Conservation (phyloP, 2,888 invertebrate species). For the Carpatolechia fugitivella region DNA sequence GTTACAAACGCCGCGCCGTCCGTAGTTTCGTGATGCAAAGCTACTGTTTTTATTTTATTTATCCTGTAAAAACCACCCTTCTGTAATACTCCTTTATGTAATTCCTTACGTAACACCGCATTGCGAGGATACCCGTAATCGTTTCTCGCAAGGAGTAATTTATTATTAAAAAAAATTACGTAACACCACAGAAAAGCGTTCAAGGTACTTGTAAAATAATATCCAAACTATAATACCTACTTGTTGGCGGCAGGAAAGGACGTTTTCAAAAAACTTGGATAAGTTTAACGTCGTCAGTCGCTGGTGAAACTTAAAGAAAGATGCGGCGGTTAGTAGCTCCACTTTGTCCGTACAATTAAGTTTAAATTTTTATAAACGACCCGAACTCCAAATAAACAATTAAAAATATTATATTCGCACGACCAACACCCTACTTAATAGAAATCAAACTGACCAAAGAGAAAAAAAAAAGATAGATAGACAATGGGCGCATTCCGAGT, state of each 20-base stretch:
- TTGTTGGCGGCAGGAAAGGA: not conserved
- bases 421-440: not conserved
- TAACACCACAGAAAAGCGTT: constrained; percentile 27
- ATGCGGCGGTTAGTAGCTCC: not conserved
- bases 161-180: constrained; percentile 32
- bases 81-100: constrained; percentile 48
- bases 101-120: constrained; percentile 66
- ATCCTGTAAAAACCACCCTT: constrained; percentile 32
- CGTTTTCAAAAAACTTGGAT: not conserved
- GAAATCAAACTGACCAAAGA: constrained; percentile 4
- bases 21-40: too few species aligned
- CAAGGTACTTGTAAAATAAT: constrained; percentile 21
- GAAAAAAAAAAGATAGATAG: too few species aligned
- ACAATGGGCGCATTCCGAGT: too few species aligned
- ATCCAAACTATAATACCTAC: not conserved
- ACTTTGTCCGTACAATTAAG: not conserved
- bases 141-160: constrained; percentile 20
- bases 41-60: not conserved
- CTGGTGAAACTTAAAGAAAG: constrained; percentile 1
- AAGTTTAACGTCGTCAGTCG: not conserved
- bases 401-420: not conserved
- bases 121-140: constrained; percentile 37
- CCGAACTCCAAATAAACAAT: constrained; percentile 5
- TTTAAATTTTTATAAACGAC: not conserved
- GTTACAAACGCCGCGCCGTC: too few species aligned